These are phyloP conservation scores for Hippoglossus hippoglossus DNA, from an alignment of 2,797 vertebrate species.

Conservation along the genomic window DNA sequence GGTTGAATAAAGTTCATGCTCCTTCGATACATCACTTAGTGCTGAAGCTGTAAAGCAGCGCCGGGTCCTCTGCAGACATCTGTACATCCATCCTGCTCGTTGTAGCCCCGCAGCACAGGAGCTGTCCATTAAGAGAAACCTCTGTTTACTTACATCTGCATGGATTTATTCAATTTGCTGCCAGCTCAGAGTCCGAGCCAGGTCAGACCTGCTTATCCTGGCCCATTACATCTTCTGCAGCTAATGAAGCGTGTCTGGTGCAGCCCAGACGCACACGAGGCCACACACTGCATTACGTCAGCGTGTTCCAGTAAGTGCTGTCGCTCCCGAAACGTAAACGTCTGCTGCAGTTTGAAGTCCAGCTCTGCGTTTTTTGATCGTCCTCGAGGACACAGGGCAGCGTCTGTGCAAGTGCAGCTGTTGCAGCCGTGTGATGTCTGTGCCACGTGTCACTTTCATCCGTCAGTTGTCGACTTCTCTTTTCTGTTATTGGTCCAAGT, in stretches of 20 bases:
- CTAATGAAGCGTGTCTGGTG: conserved; percentile 42
- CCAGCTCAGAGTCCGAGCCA: background rate
- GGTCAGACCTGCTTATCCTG: conserved; percentile 17
- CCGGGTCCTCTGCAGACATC: background rate
- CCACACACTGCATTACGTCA: conserved; percentile 28
- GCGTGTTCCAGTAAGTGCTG: conserved; percentile 42
- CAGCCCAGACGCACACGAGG: conserved; percentile 4
- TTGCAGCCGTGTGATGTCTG: background rate
- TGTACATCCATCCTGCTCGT: background rate
- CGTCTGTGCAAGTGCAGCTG: conserved; percentile 18
- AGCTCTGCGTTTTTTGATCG: conserved; percentile 14
- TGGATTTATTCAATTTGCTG: background rate
- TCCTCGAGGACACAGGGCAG: background rate
- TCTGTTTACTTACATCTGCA: conserved; percentile 14
- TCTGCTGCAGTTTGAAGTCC: conserved; percentile 15
- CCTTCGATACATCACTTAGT: background rate
- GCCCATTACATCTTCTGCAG: conserved; percentile 37
- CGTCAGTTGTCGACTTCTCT: no score
- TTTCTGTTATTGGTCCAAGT: background rate
- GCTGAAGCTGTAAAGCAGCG: no score
- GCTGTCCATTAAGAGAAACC: background rate
- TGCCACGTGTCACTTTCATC: background rate
- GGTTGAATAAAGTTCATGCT: conserved; percentile 2
- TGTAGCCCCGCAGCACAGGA: background rate
- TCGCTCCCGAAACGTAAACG: conserved; percentile 35